phyloP scores from a whole-genome alignment of 2,797 vertebrate species.

The Mallotus villosus region DNA sequence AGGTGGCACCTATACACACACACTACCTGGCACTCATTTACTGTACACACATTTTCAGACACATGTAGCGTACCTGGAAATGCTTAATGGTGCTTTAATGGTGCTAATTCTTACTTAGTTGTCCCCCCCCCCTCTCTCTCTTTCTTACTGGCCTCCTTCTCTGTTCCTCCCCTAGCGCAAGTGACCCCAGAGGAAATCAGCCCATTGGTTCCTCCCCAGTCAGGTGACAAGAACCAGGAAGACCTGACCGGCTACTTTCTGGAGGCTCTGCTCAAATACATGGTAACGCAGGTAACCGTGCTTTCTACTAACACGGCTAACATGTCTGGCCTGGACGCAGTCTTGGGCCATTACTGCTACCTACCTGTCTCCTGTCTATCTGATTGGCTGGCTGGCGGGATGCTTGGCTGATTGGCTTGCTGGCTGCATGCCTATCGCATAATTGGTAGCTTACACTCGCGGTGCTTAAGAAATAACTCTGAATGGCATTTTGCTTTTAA shows the following conservation, averaged over 20 bases:
- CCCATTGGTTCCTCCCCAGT: slow-evolving; percentile 94
- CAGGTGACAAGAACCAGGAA: slow-evolving; percentile 98
- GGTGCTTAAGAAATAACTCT: not conserved
- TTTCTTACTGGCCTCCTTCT: not conserved
- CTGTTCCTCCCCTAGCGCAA: slow-evolving; percentile 78
- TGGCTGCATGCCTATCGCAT: not conserved
- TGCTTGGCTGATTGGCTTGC: not conserved
- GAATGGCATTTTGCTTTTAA: not conserved
- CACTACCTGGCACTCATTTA: not conserved
- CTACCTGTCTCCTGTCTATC: not conserved
- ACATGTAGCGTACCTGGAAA: not conserved
- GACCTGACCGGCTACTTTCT: slow-evolving; percentile 97
- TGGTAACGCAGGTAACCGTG: slow-evolving; percentile 96
- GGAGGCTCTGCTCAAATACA: slow-evolving; percentile 97
- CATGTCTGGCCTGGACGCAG: not conserved
- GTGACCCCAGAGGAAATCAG: slow-evolving; percentile 97
- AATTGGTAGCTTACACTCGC: not conserved
- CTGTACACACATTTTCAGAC: not conserved
- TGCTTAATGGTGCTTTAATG: not conserved
- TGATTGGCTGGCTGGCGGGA: not conserved
- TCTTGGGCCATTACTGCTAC: not conserved
- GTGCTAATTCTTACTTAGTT: not conserved
- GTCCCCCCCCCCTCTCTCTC: not conserved
- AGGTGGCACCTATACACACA: slow-evolving; percentile 59
- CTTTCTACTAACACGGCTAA: slow-evolving; percentile 22